phyloP scores from a whole-genome alignment of 2,113 vertebrate species.

The Podarcis cretensis region DNA sequence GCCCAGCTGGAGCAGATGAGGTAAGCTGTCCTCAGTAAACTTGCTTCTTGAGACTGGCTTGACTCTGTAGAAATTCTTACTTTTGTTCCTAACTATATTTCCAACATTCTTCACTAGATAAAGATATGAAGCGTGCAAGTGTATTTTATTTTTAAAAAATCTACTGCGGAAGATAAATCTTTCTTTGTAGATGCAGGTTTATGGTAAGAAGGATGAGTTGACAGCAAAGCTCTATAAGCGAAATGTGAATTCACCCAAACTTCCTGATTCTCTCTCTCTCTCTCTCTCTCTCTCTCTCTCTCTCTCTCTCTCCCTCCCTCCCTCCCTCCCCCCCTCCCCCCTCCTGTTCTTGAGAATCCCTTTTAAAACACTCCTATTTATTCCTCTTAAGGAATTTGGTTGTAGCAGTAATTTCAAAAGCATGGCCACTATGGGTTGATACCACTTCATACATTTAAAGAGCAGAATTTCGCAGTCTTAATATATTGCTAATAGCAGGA shows the following conservation, averaged over 20 bases:
- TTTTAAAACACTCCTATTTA: not conserved
- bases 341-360: not conserved
- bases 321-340: too few species aligned
- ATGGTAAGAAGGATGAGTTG: not conserved
- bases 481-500: not conserved
- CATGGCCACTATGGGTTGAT: not conserved
- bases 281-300: too few species aligned
- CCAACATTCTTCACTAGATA: not conserved
- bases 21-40: constrained; percentile 66
- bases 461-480: not conserved
- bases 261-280: not conserved
- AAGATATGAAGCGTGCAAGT: not conserved
- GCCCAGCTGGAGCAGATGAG: constrained; percentile 93
- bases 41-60: not conserved
- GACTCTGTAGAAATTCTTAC: not conserved
- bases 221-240: not conserved
- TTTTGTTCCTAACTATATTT: not conserved
- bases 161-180: not conserved
- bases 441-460: not conserved
- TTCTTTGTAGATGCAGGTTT: not conserved
- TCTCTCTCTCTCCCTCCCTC: too few species aligned
- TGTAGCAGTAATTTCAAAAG: not conserved
- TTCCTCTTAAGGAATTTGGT: too few species aligned
- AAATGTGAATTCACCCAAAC: not conserved
- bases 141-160: not conserved